These are phyloP conservation scores for Drosophila multiciliata DNA, from an alignment of 2,888 invertebrate species.

Conservation along the genomic window DNA sequence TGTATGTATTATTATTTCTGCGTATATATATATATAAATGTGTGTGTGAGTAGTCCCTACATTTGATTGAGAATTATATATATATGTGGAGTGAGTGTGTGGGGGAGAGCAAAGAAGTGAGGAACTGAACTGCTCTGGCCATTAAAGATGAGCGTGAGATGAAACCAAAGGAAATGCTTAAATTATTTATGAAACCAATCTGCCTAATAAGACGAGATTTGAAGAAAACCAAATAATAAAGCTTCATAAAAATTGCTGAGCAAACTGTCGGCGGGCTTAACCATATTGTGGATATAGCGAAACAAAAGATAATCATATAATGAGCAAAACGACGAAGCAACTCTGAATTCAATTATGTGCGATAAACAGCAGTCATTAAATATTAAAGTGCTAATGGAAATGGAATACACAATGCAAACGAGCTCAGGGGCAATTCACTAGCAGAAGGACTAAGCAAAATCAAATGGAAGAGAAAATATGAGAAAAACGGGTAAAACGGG, in stretches of 20 bases:
- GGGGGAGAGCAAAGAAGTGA: background rate
- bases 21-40: slow-evolving; percentile 9
- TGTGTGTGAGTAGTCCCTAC: slow-evolving; percentile 29
- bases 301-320: slow-evolving; percentile 77
- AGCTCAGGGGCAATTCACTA: slow-evolving; percentile 10
- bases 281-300: slow-evolving; percentile 66
- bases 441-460: slow-evolving; percentile 1
- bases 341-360: slow-evolving; percentile 71
- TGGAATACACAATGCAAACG: slow-evolving; percentile 40
- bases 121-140: slow-evolving; percentile 11
- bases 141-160: slow-evolving; percentile 46
- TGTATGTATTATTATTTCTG: slow-evolving; percentile 17
- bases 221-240: slow-evolving; percentile 55
- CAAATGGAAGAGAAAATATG: background rate
- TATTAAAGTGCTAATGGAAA: slow-evolving; percentile 73
- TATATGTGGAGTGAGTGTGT: slow-evolving; percentile 37
- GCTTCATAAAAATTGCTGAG: slow-evolving; percentile 44
- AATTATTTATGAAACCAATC: slow-evolving; percentile 65
- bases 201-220: background rate
- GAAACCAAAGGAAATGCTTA: slow-evolving; percentile 43
- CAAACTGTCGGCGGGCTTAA: slow-evolving; percentile 42
- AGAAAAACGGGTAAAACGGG: background rate
- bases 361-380: slow-evolving; percentile 75
- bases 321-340: slow-evolving; percentile 62
- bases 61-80: slow-evolving; percentile 71